A percentile compares a stretch with the other conserved stretches of the same genome.
Conservation (phyloP, 2,888 invertebrate genomes). For the Pyrrhopygopsis socrates region DNA sequence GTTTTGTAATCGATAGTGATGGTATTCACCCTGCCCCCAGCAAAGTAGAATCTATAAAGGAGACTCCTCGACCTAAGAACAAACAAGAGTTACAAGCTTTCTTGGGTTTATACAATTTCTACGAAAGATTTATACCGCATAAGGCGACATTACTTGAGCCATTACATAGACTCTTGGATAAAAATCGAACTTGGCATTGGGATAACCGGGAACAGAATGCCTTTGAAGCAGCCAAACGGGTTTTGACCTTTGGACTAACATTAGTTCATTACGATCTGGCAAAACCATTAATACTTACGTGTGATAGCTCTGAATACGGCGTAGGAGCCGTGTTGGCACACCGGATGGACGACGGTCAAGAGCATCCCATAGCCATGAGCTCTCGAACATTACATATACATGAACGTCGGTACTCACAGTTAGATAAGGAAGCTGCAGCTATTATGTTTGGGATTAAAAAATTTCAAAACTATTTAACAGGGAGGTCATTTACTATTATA, state of each 20-base stretch:
- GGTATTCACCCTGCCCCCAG: too few species aligned
- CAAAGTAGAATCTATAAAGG: too few species aligned
- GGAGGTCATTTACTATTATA: slow-evolving; percentile 54
- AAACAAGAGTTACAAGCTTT: too few species aligned
- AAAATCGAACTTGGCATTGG: slow-evolving; percentile 61
- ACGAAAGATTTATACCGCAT: too few species aligned
- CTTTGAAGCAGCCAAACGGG: slow-evolving; percentile 56
- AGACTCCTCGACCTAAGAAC: too few species aligned
- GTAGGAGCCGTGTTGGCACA: slow-evolving; percentile 66
- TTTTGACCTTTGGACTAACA: slow-evolving; percentile 47
- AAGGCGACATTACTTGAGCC: too few species aligned
- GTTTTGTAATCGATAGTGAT: too few species aligned
- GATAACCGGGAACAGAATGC: slow-evolving; percentile 56
- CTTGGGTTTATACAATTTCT: background rate
- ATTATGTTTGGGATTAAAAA: slow-evolving; percentile 75
- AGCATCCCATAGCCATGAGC: slow-evolving; percentile 60
- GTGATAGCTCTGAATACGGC: slow-evolving; percentile 79
- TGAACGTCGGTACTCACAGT: slow-evolving; percentile 65
- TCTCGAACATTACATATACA: slow-evolving; percentile 67
- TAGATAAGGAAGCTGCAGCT: slow-evolving; percentile 72
- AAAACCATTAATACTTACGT: slow-evolving; percentile 63
- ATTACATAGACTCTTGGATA: too few species aligned
- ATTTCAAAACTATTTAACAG: slow-evolving; percentile 67
- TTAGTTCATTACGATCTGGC: slow-evolving; percentile 71
- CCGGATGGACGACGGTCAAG: slow-evolving; percentile 51